Conservation (phyloP, 2,797 vertebrate species). For the Rhynchonycteris naso region DNA sequence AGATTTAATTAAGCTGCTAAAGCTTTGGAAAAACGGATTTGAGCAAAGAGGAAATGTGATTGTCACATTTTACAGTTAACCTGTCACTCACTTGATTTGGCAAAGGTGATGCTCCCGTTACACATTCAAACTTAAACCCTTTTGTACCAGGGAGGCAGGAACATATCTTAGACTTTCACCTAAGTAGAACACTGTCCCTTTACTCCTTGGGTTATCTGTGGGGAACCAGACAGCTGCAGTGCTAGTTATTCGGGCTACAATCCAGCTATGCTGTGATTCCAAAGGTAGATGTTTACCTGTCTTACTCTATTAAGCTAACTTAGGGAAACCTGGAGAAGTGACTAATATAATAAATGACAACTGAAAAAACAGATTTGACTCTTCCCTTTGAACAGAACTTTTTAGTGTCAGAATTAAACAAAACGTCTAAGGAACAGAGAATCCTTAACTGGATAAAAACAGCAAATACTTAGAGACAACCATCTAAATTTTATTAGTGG, state of each 20-base stretch:
- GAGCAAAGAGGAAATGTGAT: constrained; percentile 79
- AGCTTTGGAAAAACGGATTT: constrained; percentile 78
- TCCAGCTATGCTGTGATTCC: constrained; percentile 45
- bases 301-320: constrained; percentile 58
- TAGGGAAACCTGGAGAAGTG: constrained; percentile 46
- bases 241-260: constrained; percentile 35
- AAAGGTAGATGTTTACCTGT: constrained; percentile 34
- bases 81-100: constrained; percentile 75
- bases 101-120: constrained; percentile 67
- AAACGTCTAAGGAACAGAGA: constrained; percentile 58
- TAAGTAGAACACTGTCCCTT: constrained; percentile 51
- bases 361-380: constrained; percentile 44
- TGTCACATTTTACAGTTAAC: constrained; percentile 80
- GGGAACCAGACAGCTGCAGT: neutral
- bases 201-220: neutral
- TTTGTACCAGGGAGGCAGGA: neutral
- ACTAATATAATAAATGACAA: constrained; percentile 37
- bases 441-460: constrained; percentile 39
- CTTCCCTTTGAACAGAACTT: constrained; percentile 43
- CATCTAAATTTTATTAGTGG: constrained; percentile 11
- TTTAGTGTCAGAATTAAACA: constrained; percentile 53
- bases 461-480: constrained; percentile 19
- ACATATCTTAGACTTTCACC: neutral
- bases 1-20: constrained; percentile 80
- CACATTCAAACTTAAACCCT: constrained; percentile 51